Evolutionary conservation across 2,113 vertebrate species (phyloP), one percentile per base, ranked within the genome.

Genomic region (Pelecanus crispus): DNA sequence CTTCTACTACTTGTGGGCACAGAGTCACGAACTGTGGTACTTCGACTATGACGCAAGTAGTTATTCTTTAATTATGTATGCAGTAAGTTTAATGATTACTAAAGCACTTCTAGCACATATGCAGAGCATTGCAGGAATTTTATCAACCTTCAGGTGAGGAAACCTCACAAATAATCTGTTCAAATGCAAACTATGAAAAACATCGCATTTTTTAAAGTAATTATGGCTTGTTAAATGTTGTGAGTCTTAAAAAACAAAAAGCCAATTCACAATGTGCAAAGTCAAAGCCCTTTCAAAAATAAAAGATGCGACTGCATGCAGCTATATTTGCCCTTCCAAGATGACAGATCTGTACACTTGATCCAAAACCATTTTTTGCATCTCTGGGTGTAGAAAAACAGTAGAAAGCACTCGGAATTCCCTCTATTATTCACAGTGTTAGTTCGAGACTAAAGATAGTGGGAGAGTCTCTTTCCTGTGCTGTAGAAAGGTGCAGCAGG

Each of bases 151-250:
- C 55, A 86, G 45, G 34, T 86, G 32, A 70, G 22, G 50, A 86
- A 90, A 55, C 4, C 7, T 28, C 38, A 68, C 17, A 88, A 86
- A 29, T 58, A 13, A 83, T 53, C 42, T 63, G 19, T 56, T 87
- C 32, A 91, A 77, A 90, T 29, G 12, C 32, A 77, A 24, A 6
- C 13, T 53, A 65, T n/a, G 11, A 81, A 80, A 87, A 63, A 56
- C 1, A 63, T 0, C 1, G 2, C 18, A 5, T 20, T 52, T 75
- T 55, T 85, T 56, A 0, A 67, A 88, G 31, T 32, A 70, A 38
- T 67, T 75, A 53, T 3, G 6, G 20, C 8, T 81, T 77, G 31
- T 19, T 80, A 83, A 29, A 38, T 53, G 8, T 40, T 81, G 3
- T 4, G 9, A 73, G 26, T 14, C 28, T 52, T 40, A 14, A 32